Percentiles rank a stretch among this genome's conserved stretches.
phyloP scores from a whole-genome alignment of 2,113 vertebrate species.

The Oreocharis arfaki region DNA sequence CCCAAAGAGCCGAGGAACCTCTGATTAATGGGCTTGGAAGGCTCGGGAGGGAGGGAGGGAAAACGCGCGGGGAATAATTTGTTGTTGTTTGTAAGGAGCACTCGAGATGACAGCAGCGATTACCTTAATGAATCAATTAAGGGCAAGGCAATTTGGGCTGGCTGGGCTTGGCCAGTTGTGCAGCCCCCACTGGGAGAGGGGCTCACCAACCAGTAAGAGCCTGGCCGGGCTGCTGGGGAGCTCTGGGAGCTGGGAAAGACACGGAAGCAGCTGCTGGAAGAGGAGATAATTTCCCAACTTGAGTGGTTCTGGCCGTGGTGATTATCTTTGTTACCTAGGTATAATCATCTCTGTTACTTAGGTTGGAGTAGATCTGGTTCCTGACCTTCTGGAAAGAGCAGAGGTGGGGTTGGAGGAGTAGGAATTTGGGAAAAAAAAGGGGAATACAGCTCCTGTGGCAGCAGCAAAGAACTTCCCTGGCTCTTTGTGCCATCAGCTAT shows the following conservation, averaged over 20 bases:
- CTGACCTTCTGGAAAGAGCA: not conserved
- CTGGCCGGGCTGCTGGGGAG: not conserved
- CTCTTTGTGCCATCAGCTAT: no score
- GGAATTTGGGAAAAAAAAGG: not conserved
- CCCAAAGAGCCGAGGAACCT: not conserved
- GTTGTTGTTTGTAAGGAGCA: not conserved
- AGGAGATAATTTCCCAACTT: fast-evolving
- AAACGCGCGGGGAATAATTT: not conserved
- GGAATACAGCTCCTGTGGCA: not conserved
- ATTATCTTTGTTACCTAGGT: not conserved
- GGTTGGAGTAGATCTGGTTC: not conserved
- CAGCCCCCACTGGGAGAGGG: not conserved
- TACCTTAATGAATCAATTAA: constrained; percentile 12
- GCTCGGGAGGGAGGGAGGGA: not conserved
- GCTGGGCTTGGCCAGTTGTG: not conserved
- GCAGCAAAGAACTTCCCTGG: fast-evolving
- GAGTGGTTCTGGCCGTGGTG: fast-evolving
- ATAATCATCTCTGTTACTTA: not conserved
- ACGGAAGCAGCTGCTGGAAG: not conserved
- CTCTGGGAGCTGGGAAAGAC: not conserved
- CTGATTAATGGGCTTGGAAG: not conserved
- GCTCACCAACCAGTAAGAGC: not conserved
- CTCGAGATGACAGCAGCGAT: not conserved
- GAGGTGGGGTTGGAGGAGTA: not conserved
- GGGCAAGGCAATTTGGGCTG: not conserved